Percentiles rank a stretch among this genome's conserved stretches.
Evolutionary conservation across 2,888 invertebrate species (phyloP).

Genomic region (Folsomia candida): DNA sequence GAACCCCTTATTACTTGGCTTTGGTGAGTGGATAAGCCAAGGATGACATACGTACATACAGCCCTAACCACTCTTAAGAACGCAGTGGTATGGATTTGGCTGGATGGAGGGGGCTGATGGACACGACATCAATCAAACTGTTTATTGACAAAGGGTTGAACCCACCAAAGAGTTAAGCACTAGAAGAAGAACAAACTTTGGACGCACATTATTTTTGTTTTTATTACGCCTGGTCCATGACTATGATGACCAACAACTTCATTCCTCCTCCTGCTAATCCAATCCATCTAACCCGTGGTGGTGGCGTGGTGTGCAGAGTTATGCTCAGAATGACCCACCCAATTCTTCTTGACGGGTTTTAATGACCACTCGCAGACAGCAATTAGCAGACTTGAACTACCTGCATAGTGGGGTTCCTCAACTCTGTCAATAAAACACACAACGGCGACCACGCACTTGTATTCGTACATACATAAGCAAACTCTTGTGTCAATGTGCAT

Average conservation of each 20-base stretch:
- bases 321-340: not conserved
- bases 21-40: too few species aligned
- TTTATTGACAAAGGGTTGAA: slow-evolving; percentile 15
- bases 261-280: too few species aligned
- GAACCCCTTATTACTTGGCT: not conserved
- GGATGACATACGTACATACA: not conserved
- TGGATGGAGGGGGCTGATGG: not conserved
- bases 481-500: not conserved
- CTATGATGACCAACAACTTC: not conserved
- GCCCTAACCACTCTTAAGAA: too few species aligned
- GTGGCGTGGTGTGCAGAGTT: not conserved
- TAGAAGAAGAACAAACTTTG: not conserved
- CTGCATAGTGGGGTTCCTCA: not conserved
- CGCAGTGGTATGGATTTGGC: not conserved
- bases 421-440: not conserved
- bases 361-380: not conserved
- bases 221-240: not conserved
- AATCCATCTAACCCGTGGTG: too few species aligned
- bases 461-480: too few species aligned
- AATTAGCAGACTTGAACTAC: not conserved
- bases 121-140: slow-evolving; percentile 5
- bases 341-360: not conserved
- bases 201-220: not conserved
- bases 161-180: not conserved
- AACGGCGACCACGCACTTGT: too few species aligned